These are phyloP conservation scores for Mola mola DNA, from an alignment of 2,113 vertebrate genomes.

Conservation along the genomic window DNA sequence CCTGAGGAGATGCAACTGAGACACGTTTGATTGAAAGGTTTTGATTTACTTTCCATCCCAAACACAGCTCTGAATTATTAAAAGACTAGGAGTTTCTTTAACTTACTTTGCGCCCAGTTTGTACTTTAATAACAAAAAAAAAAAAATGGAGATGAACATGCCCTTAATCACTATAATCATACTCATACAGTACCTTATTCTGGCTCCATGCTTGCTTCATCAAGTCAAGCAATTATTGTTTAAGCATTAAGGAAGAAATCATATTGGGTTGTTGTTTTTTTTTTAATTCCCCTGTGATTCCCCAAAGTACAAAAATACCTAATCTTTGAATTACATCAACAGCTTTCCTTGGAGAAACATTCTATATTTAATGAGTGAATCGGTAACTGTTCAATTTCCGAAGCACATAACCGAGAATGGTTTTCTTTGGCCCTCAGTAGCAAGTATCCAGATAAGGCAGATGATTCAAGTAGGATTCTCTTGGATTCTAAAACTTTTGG, in stretches of 20 bases:
- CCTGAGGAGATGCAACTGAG: too few relatives aligned
- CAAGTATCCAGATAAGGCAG: conserved; percentile 42
- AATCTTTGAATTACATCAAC: conserved; percentile 24
- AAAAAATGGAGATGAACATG: background rate
- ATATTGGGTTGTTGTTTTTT: too few relatives aligned
- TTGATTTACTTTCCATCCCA: background rate
- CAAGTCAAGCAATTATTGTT: conserved; percentile 2
- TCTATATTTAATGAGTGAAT: conserved; percentile 29
- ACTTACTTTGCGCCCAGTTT: too few relatives aligned
- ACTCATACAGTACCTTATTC: background rate
- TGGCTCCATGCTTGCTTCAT: conserved; percentile 1
- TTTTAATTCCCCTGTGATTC: background rate
- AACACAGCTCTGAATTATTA: background rate
- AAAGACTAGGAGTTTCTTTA: too few relatives aligned
- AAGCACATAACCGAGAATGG: conserved; percentile 12
- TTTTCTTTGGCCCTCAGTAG: conserved; percentile 27
- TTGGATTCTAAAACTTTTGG: conserved; percentile 57
- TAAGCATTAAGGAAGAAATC: conserved; percentile 4
- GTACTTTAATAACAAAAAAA: too few relatives aligned
- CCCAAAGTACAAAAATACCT: conserved; percentile 3
- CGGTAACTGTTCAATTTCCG: conserved; percentile 26
- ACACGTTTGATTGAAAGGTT: too few relatives aligned
- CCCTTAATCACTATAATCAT: background rate
- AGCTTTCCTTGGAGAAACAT: conserved; percentile 32
- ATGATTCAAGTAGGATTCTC: conserved; percentile 45